These are phyloP conservation scores for Camponotus floridanus DNA, from an alignment of 1,140 invertebrate species.

Conservation along the genomic window DNA sequence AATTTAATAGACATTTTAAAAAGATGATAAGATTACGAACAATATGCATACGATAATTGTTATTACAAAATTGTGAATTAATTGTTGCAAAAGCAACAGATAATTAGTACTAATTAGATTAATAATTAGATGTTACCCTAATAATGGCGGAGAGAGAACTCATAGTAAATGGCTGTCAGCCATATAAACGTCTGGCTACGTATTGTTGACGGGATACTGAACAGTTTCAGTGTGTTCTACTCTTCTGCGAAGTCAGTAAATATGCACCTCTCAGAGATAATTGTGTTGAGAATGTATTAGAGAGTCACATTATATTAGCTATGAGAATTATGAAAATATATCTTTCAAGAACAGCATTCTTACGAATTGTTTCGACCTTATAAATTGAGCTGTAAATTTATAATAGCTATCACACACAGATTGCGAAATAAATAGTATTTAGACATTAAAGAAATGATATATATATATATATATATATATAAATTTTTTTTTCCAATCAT, in stretches of 20 bases:
- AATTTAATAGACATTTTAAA: not conserved
- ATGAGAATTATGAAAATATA: not conserved
- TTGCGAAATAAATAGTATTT: not conserved
- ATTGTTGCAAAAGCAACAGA: conserved; percentile 1
- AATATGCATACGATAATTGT: not conserved
- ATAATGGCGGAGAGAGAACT: conserved; percentile 4
- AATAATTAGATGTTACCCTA: not conserved
- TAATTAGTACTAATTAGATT: conserved; percentile 42
- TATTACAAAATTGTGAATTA: conserved; percentile 8
- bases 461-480: not conserved
- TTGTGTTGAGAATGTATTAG: conserved; percentile 32
- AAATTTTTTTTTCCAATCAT: not conserved
- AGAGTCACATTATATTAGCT: not conserved
- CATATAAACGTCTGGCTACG: conserved; percentile 19
- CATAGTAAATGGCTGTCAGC: conserved; percentile 42
- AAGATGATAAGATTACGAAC: not conserved
- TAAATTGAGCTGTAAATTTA: conserved; percentile 13
- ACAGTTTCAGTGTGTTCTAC: conserved; percentile 22
- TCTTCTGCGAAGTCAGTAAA: conserved; percentile 20
- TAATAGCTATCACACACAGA: not conserved
- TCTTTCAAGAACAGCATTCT: not conserved
- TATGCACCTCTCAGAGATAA: conserved; percentile 39
- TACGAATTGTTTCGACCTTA: not conserved
- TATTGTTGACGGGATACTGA: conserved; percentile 29
- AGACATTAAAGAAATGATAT: not conserved